These are phyloP conservation scores for Pygoscelis antarcticus DNA, from an alignment of 2,113 vertebrate genomes.

Conservation along the genomic window DNA sequence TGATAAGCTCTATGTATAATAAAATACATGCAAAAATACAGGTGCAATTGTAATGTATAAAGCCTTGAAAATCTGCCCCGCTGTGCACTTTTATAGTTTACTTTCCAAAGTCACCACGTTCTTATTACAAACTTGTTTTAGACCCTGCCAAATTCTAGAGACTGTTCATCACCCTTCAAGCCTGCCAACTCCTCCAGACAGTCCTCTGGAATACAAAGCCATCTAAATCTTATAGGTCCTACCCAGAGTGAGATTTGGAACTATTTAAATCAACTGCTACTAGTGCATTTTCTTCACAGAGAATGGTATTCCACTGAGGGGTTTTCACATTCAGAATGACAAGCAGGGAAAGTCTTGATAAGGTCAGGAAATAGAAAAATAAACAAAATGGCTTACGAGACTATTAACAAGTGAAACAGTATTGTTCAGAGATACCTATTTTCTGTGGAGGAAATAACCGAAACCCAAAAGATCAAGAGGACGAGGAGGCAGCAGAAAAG, in stretches of 20 bases:
- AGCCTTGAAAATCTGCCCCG: neutral
- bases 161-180: neutral
- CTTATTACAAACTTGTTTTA: neutral
- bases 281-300: neutral
- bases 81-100: neutral
- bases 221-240: neutral
- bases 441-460: neutral
- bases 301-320: neutral
- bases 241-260: neutral
- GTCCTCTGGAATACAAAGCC: neutral
- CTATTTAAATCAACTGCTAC: neutral
- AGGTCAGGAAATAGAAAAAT: neutral
- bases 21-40: neutral
- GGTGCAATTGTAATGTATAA: neutral
- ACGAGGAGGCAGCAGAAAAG: neutral
- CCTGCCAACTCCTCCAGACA: neutral
- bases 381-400: neutral
- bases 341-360: neutral
- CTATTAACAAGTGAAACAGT: neutral
- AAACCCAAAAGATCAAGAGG: neutral
- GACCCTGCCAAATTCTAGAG: neutral
- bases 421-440: neutral
- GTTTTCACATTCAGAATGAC: neutral
- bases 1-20: neutral
- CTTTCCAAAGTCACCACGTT: neutral